Conservation (phyloP, 2,113 vertebrate genomes). For the Scytalopus superciliaris region DNA sequence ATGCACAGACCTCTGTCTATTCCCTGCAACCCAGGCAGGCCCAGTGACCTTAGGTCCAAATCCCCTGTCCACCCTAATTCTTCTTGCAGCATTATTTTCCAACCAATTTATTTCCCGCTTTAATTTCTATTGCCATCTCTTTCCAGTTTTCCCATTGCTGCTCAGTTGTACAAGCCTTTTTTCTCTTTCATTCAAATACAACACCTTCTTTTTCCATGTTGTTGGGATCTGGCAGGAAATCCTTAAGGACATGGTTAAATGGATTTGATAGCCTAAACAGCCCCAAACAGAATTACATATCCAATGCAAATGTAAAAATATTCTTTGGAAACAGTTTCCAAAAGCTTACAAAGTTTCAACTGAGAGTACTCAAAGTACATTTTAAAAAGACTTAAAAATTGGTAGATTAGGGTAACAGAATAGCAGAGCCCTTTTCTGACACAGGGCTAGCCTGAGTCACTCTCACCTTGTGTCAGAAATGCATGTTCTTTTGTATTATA, state of each 20-base stretch:
- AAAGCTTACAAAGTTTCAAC: not conserved
- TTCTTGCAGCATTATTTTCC: not conserved
- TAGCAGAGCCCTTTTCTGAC: not conserved
- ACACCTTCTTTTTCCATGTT: not conserved
- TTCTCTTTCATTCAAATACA: not conserved
- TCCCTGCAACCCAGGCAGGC: not conserved
- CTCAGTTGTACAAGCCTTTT: not conserved
- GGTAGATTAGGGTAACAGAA: not conserved
- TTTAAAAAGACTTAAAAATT: not conserved
- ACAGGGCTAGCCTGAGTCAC: not conserved
- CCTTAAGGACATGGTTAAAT: not conserved
- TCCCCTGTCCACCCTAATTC: not conserved
- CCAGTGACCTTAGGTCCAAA: not conserved
- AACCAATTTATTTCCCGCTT: not conserved
- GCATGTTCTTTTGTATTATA: rapidly evolving
- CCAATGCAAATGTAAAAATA: not conserved
- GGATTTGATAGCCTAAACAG: not conserved
- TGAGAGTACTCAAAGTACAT: not conserved
- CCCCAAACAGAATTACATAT: not conserved
- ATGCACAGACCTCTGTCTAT: not conserved
- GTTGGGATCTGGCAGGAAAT: not conserved
- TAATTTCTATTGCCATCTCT: not conserved
- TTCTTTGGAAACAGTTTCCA: not conserved
- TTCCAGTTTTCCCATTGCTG: not conserved
- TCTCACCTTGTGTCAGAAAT: not conserved